Evolutionary conservation across 2,797 vertebrate genomes (phyloP).

Genomic region (Acanthurus leucopareius): DNA sequence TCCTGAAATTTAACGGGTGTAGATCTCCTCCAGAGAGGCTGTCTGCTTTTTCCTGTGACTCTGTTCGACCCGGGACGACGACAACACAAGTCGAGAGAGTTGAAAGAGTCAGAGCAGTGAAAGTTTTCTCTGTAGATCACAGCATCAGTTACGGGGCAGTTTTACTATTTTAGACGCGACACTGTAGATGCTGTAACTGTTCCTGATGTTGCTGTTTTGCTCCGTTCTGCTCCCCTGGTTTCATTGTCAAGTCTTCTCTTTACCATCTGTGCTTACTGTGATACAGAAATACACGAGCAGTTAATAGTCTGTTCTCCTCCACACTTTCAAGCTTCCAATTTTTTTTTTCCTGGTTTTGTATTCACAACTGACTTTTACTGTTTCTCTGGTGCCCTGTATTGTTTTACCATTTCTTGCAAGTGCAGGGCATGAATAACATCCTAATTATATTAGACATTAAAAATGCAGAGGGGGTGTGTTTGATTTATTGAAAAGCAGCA

Average conservation of each 20-base stretch:
- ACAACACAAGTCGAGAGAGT: constrained; percentile 20
- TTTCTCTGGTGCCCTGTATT: not conserved
- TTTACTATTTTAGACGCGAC: constrained; percentile 6
- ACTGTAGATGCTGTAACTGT: constrained; percentile 9
- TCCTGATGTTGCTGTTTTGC: constrained; percentile 41
- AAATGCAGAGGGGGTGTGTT: not conserved
- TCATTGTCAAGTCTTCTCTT: constrained; percentile 33
- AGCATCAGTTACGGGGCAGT: constrained; percentile 20
- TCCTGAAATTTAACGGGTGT: constrained; percentile 21
- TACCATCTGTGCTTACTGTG: constrained; percentile 62
- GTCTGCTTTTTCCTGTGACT: constrained; percentile 43
- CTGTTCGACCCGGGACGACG: constrained; percentile 29
- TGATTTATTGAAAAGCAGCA: constrained; percentile 16
- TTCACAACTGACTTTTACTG: constrained; percentile 18
- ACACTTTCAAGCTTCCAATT: constrained; percentile 31
- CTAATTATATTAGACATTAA: constrained; percentile 5
- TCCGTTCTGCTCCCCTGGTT: constrained; percentile 29
- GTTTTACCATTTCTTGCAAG: constrained; percentile 10
- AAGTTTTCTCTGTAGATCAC: constrained; percentile 27
- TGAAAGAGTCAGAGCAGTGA: not conserved
- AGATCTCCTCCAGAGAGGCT: constrained; percentile 44
- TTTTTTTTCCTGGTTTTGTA: constrained; percentile 28
- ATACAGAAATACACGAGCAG: constrained; percentile 55
- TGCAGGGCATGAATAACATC: constrained; percentile 1
- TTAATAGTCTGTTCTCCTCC: constrained; percentile 50